Percentiles rank a stretch among this genome's conserved stretches.
Evolutionary conservation across 2,888 invertebrate genomes (phyloP).

Genomic region (Neoitamus cyanurus): DNA sequence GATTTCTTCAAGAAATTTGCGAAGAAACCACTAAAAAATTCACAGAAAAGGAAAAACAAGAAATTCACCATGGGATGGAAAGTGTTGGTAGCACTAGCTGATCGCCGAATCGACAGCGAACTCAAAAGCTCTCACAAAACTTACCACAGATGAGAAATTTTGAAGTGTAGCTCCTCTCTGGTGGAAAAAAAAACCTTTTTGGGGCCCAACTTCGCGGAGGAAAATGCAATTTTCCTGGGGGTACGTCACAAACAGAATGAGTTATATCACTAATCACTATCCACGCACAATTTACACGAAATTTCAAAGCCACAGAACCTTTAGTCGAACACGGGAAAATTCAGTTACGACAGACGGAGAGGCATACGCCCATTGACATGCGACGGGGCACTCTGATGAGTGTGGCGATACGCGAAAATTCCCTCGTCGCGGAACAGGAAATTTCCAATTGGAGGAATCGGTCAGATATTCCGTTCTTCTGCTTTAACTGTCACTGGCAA

Average conservation of each 20-base stretch:
- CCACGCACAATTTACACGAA: neutral
- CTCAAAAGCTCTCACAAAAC: neutral
- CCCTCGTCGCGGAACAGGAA: neutral
- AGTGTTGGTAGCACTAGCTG: neutral
- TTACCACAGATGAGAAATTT: conserved; percentile 19
- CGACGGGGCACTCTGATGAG: neutral
- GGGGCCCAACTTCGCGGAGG: neutral
- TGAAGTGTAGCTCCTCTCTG: neutral
- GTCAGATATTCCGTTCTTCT: neutral
- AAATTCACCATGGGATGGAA: conserved; percentile 11
- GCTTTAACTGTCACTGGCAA: neutral
- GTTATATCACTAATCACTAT: neutral
- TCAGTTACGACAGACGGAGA: conserved; percentile 20
- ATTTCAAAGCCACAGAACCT: neutral
- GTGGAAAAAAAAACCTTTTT: neutral
- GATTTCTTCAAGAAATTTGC: neutral
- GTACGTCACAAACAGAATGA: neutral
- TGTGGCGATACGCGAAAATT: neutral
- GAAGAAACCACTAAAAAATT: neutral
- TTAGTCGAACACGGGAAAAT: neutral
- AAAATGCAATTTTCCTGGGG: neutral
- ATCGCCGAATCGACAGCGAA: neutral
- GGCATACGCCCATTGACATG: conserved; percentile 45
- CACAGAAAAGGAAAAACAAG: neutral
- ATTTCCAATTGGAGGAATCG: conserved; percentile 14